Conservation (phyloP, 1,140 invertebrate genomes). For the Probaryconus sp. region DNA sequence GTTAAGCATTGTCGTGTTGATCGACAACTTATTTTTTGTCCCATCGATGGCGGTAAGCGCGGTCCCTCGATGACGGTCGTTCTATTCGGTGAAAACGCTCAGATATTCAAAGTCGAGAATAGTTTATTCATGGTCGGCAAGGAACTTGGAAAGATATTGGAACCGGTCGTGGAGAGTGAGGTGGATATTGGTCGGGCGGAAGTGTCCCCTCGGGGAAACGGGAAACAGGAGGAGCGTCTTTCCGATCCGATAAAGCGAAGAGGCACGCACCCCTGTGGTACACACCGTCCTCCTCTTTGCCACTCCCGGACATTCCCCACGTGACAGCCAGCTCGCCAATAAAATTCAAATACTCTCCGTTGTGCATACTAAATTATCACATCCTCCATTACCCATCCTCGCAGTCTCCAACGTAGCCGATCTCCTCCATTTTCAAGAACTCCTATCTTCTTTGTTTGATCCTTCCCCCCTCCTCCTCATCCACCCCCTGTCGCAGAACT, state of each 20-base stretch:
- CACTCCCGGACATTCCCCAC: conserved; percentile 67
- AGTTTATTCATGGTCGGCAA: conserved; percentile 79
- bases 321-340: conserved; percentile 75
- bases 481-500: too few relatives aligned
- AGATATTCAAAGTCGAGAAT: conserved; percentile 79
- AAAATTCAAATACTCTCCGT: conserved; percentile 79
- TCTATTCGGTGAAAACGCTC: conserved; percentile 72
- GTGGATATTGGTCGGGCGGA: conserved; percentile 77
- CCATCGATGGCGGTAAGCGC: conserved; percentile 20
- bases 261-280: conserved; percentile 65
- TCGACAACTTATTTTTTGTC: conserved; percentile 65
- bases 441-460: conserved; percentile 24
- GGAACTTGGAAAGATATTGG: conserved; percentile 78
- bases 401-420: conserved; percentile 27
- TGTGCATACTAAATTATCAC: conserved; percentile 79
- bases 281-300: conserved; percentile 56
- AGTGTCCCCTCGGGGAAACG: conserved; percentile 77
- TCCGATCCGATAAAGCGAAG: conserved; percentile 75
- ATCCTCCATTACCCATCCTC: conserved; percentile 76
- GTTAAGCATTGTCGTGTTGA: conserved; percentile 52
- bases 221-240: conserved; percentile 72
- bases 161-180: conserved; percentile 72
- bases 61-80: conserved; percentile 70
- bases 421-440: conserved; percentile 28
- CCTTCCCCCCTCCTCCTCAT: too few relatives aligned